Evolutionary conservation across 2,113 vertebrate species (phyloP).

Genomic region (Ophiodon elongatus): DNA sequence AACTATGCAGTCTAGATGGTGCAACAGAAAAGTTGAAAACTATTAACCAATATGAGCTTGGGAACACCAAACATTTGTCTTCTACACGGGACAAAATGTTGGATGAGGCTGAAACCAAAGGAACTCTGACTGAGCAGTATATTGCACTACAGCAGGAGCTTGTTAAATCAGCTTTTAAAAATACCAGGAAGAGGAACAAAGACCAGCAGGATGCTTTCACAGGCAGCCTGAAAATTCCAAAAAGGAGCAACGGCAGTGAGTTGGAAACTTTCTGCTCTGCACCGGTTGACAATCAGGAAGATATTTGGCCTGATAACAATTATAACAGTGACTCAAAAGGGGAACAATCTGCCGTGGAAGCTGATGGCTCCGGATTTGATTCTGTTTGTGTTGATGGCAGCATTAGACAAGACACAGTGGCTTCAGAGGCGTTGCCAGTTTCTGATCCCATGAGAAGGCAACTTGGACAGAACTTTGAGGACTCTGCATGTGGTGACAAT

Average conservation of each 20-base stretch:
- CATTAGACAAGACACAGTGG: not conserved
- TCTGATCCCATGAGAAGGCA: slow-evolving; percentile 21
- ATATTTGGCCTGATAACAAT: slow-evolving; percentile 35
- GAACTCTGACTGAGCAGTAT: slow-evolving; percentile 16
- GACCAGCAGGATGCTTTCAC: slow-evolving; percentile 64
- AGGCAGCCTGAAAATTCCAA: slow-evolving; percentile 75
- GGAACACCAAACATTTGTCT: slow-evolving; percentile 38
- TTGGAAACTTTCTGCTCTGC: slow-evolving; percentile 39
- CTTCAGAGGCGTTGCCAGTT: slow-evolving; percentile 15
- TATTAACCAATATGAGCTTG: slow-evolving; percentile 11
- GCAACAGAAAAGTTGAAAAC: slow-evolving; percentile 13
- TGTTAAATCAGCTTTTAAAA: slow-evolving; percentile 70
- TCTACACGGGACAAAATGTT: slow-evolving; percentile 14
- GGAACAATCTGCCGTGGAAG: slow-evolving; percentile 20
- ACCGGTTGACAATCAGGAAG: slow-evolving; percentile 29
- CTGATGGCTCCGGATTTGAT: slow-evolving; percentile 25
- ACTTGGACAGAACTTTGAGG: slow-evolving; percentile 16
- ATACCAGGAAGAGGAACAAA: slow-evolving; percentile 81
- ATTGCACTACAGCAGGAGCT: slow-evolving; percentile 47
- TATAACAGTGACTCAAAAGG: slow-evolving; percentile 50
- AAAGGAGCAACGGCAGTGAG: slow-evolving; percentile 65
- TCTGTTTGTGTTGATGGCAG: slow-evolving; percentile 26
- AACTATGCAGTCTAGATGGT: slow-evolving; percentile 7
- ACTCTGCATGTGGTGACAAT: not conserved
- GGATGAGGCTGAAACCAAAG: slow-evolving; percentile 59